phyloP scores from a whole-genome alignment of 2,113 vertebrate species.

The Macaca fascicularis region T2T-MFA8v1.1 NC_088388.1:123770501-123771000 shows the following conservation, averaged over 20 bases:
- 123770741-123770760: not conserved
- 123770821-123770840: not conserved
- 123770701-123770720: not conserved
- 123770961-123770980: not conserved
- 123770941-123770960: not conserved
- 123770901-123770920: not conserved
- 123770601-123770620: not conserved
- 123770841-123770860: not conserved
- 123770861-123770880: not conserved
- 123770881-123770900: slow-evolving; percentile 19
- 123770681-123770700: not conserved
- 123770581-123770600: not conserved
- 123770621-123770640: not conserved
- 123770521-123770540: not conserved
- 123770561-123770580: not conserved
- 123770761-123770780: not conserved
- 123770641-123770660: not conserved
- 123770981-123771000: slow-evolving; percentile 4
- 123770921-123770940: not conserved
- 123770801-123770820: not conserved
- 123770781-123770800: not conserved
- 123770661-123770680: not conserved
- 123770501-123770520: not conserved
- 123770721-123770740: not conserved
- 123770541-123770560: not conserved